A percentile compares a stretch with the other conserved stretches of the same genome.
phyloP scores from a whole-genome alignment of 1,140 invertebrate genomes.

The Philaenus spumarius region DNA sequence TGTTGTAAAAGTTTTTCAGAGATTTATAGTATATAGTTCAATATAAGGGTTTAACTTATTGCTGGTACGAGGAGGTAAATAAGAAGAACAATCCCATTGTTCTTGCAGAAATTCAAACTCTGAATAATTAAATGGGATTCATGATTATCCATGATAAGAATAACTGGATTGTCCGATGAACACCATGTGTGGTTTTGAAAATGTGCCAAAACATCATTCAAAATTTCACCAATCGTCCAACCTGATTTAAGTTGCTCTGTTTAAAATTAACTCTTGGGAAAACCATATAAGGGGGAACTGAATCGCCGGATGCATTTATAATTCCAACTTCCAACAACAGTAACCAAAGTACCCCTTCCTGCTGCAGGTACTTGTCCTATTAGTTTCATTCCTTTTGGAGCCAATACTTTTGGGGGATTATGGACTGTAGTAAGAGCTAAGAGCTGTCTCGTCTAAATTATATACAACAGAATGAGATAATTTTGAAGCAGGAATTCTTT shows the following conservation, averaged over 20 bases:
- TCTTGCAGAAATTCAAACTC: constrained; percentile 22
- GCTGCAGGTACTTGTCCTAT: constrained; percentile 34
- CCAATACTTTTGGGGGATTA: constrained; percentile 34
- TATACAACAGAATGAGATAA: too few relatives aligned
- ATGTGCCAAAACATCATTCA: constrained; percentile 12
- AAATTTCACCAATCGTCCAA: constrained; percentile 35
- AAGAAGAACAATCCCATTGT: constrained; percentile 30
- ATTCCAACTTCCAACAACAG: constrained; percentile 37
- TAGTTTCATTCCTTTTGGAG: constrained; percentile 35
- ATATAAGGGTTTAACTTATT: constrained; percentile 39
- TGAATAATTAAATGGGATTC: constrained; percentile 24
- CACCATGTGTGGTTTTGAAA: background rate
- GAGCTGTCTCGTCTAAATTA: constrained; percentile 41
- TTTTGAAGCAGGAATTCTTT: too few relatives aligned
- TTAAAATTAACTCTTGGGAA: constrained; percentile 35
- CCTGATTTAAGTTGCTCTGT: constrained; percentile 28
- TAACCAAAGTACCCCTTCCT: constrained; percentile 40
- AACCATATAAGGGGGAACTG: constrained; percentile 37
- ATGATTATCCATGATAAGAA: constrained; percentile 26
- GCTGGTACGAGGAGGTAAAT: constrained; percentile 24
- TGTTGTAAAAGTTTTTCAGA: constrained; percentile 21
- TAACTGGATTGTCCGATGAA: constrained; percentile 21
- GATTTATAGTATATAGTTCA: constrained; percentile 20
- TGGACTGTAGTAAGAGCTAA: constrained; percentile 37
- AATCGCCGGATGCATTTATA: constrained; percentile 35